Conservation (phyloP, 2,888 invertebrate species). For the Macropis europaea region DNA sequence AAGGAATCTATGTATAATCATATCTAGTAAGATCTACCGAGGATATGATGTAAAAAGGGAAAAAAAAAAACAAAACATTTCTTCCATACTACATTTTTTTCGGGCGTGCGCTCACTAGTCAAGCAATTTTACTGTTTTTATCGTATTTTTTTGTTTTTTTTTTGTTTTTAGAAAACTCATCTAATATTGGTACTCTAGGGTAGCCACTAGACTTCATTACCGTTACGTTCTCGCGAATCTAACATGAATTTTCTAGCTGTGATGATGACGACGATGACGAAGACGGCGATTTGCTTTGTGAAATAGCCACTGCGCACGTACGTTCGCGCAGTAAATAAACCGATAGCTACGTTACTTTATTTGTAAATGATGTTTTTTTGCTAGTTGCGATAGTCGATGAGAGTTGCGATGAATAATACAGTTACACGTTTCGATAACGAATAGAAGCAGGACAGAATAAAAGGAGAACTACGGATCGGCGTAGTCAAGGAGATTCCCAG, state of each 20-base stretch:
- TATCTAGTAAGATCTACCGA: conserved; percentile 51
- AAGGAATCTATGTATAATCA: conserved; percentile 55
- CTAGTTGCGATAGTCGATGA: not conserved
- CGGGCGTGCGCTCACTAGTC: conserved; percentile 78
- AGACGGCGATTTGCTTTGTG: conserved; percentile 53
- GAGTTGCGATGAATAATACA: not conserved
- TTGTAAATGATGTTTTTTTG: conserved; percentile 15
- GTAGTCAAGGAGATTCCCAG: not conserved
- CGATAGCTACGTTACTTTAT: conserved; percentile 18
- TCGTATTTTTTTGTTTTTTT: conserved; percentile 50
- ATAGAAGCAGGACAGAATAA: too few species aligned
- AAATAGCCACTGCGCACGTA: conserved; percentile 61
- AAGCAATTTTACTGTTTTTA: conserved; percentile 77
- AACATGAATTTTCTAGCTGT: conserved; percentile 70
- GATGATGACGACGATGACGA: conserved; percentile 61
- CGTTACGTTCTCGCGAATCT: conserved; percentile 55
- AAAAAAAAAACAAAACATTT: conserved; percentile 43
- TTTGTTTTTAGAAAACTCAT: conserved; percentile 61
- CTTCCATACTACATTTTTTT: conserved; percentile 70
- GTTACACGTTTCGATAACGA: not conserved
- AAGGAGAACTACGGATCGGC: not conserved
- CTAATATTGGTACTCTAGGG: conserved; percentile 61
- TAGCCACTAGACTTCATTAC: conserved; percentile 61
- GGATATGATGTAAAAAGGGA: conserved; percentile 49
- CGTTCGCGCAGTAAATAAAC: conserved; percentile 35